Base-by-base conservation (phyloP, 2,797 vertebrate genomes). In the Carapus acus region DNA sequence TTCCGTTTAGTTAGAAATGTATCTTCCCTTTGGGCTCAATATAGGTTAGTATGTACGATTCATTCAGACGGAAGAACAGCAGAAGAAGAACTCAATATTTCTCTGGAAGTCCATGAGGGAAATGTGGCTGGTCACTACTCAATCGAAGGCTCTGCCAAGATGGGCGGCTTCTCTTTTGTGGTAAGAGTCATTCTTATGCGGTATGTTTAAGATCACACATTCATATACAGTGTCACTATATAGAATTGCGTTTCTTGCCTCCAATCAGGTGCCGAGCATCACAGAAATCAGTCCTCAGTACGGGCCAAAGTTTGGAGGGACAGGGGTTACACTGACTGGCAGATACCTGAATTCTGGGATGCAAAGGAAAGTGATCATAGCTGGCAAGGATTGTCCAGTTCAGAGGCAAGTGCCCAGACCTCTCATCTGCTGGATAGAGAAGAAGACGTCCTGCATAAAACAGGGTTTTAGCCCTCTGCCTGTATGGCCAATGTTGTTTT, bases 231-330 rank as follows among this genome's bases (percentile, higher is more conserved):
- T n/a, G n/a, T n/a, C n/a, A n/a, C n/a, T n/a, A n/a, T n/a, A n/a
- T n/a, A n/a, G n/a, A n/a, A n/a, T n/a, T n/a, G n/a, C n/a, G n/a
- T n/a, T n/a, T n/a, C n/a, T n/a, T n/a, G n/a, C 37, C 12, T 65
- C 23, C 19, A 8, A 60, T 42, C 77, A 99, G 96, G 88, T 88
- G 19, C 93, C 94, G 1, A 57, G 3, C 21, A 50, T 99, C 69
- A 88, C 68, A 19, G 60, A 83, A 17, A 77, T 97, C 55, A 64
- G 57, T 1, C 96, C 95, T 12, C 63, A 69, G 0, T 87, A 85
- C 22, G 96, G 96, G 13, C 94, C 95, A 0, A 58, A 9, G 47
- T 79, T 85, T 27, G 96, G 96, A 66, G 94, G 94, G 44, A 93
- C 92, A 17, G 19, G 40, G 23, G 77, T 99, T 18, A 93, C 83